Percentiles rank a stretch among this genome's conserved stretches.
These are phyloP conservation scores for Rhizomys pruinosus DNA, from an alignment of 2,113 vertebrate species.

Conservation along the genomic window DNA sequence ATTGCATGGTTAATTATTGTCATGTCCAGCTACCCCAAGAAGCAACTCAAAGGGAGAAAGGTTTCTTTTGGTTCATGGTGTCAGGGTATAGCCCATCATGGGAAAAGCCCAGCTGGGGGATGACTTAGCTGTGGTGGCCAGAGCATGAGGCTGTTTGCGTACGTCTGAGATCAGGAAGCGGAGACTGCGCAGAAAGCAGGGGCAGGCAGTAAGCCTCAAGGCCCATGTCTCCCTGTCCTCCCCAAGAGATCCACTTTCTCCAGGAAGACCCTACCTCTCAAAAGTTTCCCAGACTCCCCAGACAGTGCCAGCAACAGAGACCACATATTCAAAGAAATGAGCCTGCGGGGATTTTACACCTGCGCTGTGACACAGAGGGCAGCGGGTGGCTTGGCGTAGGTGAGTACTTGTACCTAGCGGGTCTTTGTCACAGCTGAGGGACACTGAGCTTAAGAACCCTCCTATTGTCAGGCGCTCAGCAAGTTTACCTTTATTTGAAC, in stretches of 20 bases:
- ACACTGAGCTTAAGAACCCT: neutral
- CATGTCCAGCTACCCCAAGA: neutral
- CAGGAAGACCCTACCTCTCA: neutral
- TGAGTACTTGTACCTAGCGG: too few species aligned
- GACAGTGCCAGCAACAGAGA: neutral
- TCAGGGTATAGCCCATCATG: neutral
- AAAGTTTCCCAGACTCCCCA: too few species aligned
- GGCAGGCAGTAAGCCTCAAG: neutral
- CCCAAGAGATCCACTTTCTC: neutral
- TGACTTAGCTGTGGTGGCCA: neutral
- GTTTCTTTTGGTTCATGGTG: neutral
- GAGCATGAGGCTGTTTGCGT: neutral
- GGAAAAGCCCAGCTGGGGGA: too few species aligned
- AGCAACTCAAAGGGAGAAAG: neutral
- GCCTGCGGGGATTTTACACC: neutral
- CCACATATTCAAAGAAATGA: neutral
- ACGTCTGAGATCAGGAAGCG: neutral
- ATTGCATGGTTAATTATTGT: too few species aligned
- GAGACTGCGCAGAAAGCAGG: neutral
- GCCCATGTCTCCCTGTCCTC: too few species aligned
- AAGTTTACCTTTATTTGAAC: neutral
- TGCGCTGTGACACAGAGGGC: neutral
- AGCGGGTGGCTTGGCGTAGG: neutral
- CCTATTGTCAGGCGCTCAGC: neutral
- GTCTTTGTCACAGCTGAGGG: neutral